phyloP scores from a whole-genome alignment of 2,888 invertebrate genomes.

The Ormia ochracea region DNA sequence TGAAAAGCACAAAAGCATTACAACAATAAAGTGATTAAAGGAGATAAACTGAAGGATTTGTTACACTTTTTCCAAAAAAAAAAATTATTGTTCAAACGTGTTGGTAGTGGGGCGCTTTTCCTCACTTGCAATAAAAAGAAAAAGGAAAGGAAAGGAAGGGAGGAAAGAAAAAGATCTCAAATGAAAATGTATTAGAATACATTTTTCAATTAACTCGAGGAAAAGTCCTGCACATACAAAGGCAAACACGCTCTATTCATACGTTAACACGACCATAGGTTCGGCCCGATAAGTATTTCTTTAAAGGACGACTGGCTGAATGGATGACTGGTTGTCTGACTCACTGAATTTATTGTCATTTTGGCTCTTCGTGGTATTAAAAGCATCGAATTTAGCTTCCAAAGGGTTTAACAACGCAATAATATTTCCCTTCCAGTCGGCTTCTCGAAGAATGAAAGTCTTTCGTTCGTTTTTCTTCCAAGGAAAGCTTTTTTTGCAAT shows the following conservation, averaged over 20 bases:
- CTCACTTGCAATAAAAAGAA: not conserved
- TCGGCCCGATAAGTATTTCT: not conserved
- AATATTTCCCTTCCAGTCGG: not conserved
- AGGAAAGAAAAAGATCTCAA: not conserved
- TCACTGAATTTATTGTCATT: not conserved
- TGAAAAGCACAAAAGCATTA: not conserved
- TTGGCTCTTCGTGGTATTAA: not conserved
- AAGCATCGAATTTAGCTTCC: not conserved
- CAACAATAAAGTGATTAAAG: conserved; percentile 44
- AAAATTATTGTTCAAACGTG: conserved; percentile 6
- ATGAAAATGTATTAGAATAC: conserved; percentile 17
- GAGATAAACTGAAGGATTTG: conserved; percentile 41
- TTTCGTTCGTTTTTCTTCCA: conserved; percentile 15
- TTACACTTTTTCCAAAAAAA: not conserved
- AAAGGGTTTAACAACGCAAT: conserved; percentile 1
- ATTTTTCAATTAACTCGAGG: conserved; percentile 55
- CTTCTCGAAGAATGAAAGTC: conserved; percentile 6
- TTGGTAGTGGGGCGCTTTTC: not conserved
- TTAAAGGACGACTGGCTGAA: not conserved
- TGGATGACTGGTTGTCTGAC: too few relatives aligned
- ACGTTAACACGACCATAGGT: not conserved
- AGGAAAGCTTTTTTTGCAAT: not conserved
- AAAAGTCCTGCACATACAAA: not conserved
- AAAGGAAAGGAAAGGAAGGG: not conserved
- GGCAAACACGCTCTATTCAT: not conserved